Evolutionary conservation across 2,113 vertebrate species (phyloP).

Genomic region (Heterochromis multidens): DNA sequence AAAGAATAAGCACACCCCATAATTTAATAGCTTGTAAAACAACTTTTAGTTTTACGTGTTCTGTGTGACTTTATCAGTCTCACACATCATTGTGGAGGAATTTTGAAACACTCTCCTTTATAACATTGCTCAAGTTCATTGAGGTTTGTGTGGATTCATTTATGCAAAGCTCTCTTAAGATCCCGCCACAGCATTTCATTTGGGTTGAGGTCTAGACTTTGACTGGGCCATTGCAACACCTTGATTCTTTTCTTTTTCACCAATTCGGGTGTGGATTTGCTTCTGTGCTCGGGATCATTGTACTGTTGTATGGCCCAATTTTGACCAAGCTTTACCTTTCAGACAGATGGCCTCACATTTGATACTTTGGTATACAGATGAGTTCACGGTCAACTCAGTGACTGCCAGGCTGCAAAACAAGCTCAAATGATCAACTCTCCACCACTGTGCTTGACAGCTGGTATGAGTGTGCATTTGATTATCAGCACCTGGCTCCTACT

Average conservation of each 20-base stretch:
- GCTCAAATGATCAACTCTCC: too few species aligned
- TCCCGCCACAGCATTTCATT: not conserved
- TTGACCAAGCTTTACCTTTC: not conserved
- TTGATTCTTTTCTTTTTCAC: not conserved
- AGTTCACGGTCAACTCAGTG: not conserved
- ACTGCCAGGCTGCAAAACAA: too few species aligned
- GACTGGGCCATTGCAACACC: not conserved
- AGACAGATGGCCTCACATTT: not conserved
- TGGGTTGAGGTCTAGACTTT: not conserved
- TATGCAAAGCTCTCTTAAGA: not conserved
- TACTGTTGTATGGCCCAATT: not conserved
- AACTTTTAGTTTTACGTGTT: too few species aligned
- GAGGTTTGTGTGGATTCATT: too few species aligned
- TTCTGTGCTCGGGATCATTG: not conserved
- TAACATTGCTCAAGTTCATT: too few species aligned
- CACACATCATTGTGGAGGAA: too few species aligned
- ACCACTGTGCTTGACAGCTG: not conserved
- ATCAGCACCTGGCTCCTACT: not conserved
- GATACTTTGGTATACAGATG: not conserved
- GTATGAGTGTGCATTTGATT: not conserved
- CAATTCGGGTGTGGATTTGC: not conserved
- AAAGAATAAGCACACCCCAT: accelerated
- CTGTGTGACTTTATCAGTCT: too few species aligned
- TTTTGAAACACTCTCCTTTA: too few species aligned
- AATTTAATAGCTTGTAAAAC: not conserved